These are phyloP conservation scores for Coronaproctus castanopsis DNA, from an alignment of 2,888 invertebrate species.

Conservation along the genomic window DNA sequence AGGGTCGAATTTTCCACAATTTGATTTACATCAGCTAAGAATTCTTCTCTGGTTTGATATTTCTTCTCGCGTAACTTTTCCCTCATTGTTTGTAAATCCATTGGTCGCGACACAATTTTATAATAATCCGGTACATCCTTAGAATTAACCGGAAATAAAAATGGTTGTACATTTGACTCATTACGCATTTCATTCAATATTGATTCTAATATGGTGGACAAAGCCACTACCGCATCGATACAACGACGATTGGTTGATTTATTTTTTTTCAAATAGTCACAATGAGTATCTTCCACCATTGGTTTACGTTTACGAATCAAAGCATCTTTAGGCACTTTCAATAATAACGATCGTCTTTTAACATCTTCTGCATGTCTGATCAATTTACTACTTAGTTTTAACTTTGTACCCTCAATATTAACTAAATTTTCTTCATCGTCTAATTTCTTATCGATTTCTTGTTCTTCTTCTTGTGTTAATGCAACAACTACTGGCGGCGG, in stretches of 20 bases:
- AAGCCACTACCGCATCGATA: slow-evolving; percentile 88
- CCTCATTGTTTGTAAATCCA: slow-evolving; percentile 91
- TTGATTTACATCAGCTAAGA: slow-evolving; percentile 83
- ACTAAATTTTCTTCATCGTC: slow-evolving; percentile 70
- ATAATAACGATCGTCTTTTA: slow-evolving; percentile 51
- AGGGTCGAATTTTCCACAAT: slow-evolving; percentile 86
- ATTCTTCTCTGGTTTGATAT: slow-evolving; percentile 89
- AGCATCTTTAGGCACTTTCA: slow-evolving; percentile 58
- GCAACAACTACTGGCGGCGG: slow-evolving; percentile 43
- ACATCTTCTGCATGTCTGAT: slow-evolving; percentile 76
- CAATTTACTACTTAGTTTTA: slow-evolving; percentile 69
- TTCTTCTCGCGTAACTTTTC: slow-evolving; percentile 71
- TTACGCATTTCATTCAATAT: slow-evolving; percentile 83
- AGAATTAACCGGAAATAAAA: slow-evolving; percentile 81
- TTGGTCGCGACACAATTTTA: slow-evolving; percentile 73
- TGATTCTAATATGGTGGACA: slow-evolving; percentile 74
- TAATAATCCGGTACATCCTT: slow-evolving; percentile 90
- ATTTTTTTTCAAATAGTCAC: slow-evolving; percentile 72
- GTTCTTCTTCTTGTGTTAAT: slow-evolving; percentile 57
- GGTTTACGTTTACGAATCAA: slow-evolving; percentile 39
- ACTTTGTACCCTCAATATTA: slow-evolving; percentile 86
- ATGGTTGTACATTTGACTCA: slow-evolving; percentile 77
- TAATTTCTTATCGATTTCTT: slow-evolving; percentile 49
- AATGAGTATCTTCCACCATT: slow-evolving; percentile 40
- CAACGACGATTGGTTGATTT: slow-evolving; percentile 72